These are phyloP conservation scores for Mythimna ferrago DNA, from an alignment of 2,888 invertebrate genomes.

Conservation along the genomic window DNA sequence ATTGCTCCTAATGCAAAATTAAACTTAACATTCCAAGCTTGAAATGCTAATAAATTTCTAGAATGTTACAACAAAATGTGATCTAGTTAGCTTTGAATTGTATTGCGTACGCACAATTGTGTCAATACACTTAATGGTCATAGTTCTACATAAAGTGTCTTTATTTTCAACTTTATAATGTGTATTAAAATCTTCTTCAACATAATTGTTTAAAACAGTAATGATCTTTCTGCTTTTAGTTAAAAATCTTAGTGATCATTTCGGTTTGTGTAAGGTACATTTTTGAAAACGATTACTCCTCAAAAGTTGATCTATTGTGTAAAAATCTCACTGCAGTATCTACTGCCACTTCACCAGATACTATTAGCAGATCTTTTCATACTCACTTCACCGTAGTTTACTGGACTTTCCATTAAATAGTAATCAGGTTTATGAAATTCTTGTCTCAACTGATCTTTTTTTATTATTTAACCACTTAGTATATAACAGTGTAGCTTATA, in stretches of 20 bases:
- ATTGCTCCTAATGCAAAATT: background rate
- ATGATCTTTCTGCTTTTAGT: background rate
- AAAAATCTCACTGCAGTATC: too few relatives aligned
- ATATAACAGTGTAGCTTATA: too few relatives aligned
- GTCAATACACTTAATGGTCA: constrained; percentile 7
- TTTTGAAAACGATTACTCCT: too few relatives aligned
- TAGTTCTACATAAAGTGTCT: background rate
- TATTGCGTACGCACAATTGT: constrained; percentile 16
- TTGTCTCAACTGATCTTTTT: too few relatives aligned
- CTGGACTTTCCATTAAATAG: too few relatives aligned
- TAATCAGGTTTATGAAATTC: too few relatives aligned
- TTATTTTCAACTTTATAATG: background rate
- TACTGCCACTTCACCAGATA: too few relatives aligned
- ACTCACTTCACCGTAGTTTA: too few relatives aligned
- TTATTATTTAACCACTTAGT: too few relatives aligned
- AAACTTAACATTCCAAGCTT: background rate
- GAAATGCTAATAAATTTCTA: background rate
- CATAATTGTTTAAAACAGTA: background rate
- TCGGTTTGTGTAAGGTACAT: background rate
- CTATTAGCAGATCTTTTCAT: too few relatives aligned
- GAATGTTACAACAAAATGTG: constrained; percentile 4
- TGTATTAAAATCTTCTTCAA: background rate
- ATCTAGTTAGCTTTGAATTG: background rate
- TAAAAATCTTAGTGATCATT: background rate
- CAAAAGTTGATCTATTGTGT: too few relatives aligned